Evolutionary conservation across 1,140 invertebrate genomes (phyloP), one percentile per base, ranked within the genome.

Genomic region (Laupala kohalensis): DNA sequence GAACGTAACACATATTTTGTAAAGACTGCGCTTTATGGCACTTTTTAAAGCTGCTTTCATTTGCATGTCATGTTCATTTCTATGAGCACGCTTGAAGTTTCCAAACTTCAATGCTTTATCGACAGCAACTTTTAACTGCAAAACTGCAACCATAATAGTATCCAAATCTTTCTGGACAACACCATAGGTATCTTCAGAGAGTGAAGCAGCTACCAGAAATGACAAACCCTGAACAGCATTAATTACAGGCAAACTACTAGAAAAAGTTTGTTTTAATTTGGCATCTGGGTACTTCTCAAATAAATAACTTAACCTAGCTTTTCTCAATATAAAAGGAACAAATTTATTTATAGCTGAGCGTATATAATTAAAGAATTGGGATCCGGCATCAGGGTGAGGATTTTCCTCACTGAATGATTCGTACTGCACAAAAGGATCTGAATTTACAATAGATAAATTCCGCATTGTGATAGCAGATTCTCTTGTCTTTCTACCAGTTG

Each of bases 111-210:
- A 84, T 28, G 92, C 75, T 78, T 90, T 91, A 71, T 92, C 90
- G 30, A 92, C 75, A 74, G 85, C 84, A 53, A 85, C 82, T 75
- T 92, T 92, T 0, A 93, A 80, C 64, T 82, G 81, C 5, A 92
- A 77, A 2, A 93, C 75, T 6, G 84, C 76, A 64, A 83, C 83
- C 53, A 94, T 86, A n/a, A 93, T 86, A 24, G 78, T 76, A 12
- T 88, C 80, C 27, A 93, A 78, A 79, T 92, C 89, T 78, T 89
- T 89, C 76, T 92, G 92, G 5, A 91, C 89, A 66, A 93, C 86
- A 64, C 92, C 92, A 81, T 87, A 93, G 71, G 83, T 84, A 80
- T 93, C 92, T 81, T 93, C 91, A 9, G 75, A 84, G 4, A 92
- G 78, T 0, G 92, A 92, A 37, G 85, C 80, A 3, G 86, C 85